Base-by-base conservation (phyloP, 2,797 vertebrate genomes). In the Sciurus carolinensis region DNA sequence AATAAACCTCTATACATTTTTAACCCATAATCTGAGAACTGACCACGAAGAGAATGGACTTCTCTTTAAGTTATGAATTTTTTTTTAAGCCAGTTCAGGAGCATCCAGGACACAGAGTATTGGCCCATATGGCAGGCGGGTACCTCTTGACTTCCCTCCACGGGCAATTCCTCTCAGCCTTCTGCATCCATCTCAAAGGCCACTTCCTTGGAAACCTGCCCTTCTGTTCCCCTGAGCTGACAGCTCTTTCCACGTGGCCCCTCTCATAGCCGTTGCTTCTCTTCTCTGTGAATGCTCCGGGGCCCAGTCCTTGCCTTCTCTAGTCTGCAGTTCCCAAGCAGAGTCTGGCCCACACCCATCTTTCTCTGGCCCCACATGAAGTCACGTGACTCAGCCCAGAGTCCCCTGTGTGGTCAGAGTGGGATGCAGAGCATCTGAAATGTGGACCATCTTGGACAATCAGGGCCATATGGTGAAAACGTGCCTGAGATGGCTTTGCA, bases 401-500 rank as follows among this genome's bases (percentile, higher is more conserved):
- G 52, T 77, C 67, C 24, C 39, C 33, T 44, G 47, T 12, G 5
- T 83, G 86, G 42, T 89, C 87, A 33, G 76, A 87, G 44, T 4
- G 18, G 93, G 91, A 87, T 33, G 26, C n/a, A 62, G 94, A 71
- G 71, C 30, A 52, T 82, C 50, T 84, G 57, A 91, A 91, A 89
- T 54, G 39, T 94, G 79, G 84, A 93, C 67, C 36, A 10, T 66
- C 73, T 79, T 81, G 84, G 73, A 87, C 77, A 90, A 81, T 66
- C 33, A 10, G 9, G 73, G 81, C 79, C 64, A 85, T 47, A 17
- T 83, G 92, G 69, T 83, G 24, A 79, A 83, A 92, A 92, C 24
- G 33, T 95, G 84, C 62, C 66, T 47, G 86, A 75, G 87, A 83
- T 5, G 33, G 50, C 69, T 85, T 62, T n/a, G 44, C 15, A 22